These are phyloP conservation scores for Anthrax anthrax DNA, from an alignment of 2,888 invertebrate genomes.

Conservation along the genomic window DNA sequence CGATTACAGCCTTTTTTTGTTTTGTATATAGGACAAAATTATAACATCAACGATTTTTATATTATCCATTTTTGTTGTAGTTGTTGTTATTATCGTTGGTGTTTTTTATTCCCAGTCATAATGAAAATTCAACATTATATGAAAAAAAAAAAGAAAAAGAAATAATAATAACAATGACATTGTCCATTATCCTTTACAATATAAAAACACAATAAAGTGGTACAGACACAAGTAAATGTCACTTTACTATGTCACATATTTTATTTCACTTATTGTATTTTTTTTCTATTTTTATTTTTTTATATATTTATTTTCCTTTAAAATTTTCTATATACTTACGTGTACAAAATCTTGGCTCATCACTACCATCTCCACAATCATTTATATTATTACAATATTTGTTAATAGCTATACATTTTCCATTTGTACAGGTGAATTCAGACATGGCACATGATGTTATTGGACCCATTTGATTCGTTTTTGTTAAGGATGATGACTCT, in stretches of 20 bases:
- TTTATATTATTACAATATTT: conserved; percentile 64
- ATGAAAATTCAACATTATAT: not conserved
- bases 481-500: conserved; percentile 5
- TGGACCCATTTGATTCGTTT: conserved; percentile 15
- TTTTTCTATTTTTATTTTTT: too few relatives aligned
- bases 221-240: too few relatives aligned
- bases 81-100: not conserved
- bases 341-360: conserved; percentile 68
- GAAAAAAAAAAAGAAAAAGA: not conserved
- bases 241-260: too few relatives aligned
- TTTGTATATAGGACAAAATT: too few relatives aligned
- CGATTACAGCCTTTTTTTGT: conserved; percentile 52
- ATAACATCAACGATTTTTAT: too few relatives aligned
- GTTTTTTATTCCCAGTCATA: not conserved
- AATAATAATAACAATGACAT: too few relatives aligned
- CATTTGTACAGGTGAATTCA: conserved; percentile 32
- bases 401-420: conserved; percentile 43
- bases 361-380: conserved; percentile 67
- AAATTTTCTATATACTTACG: conserved; percentile 45
- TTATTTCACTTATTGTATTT: too few relatives aligned
- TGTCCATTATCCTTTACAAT: not conserved
- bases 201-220: conserved; percentile 1
- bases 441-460: conserved; percentile 27
- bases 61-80: not conserved
- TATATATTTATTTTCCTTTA: too few relatives aligned